Evolutionary conservation across 1,140 invertebrate genomes (phyloP), one percentile per base, ranked within the genome.

Genomic region (Temnothorax longispinosus): DNA sequence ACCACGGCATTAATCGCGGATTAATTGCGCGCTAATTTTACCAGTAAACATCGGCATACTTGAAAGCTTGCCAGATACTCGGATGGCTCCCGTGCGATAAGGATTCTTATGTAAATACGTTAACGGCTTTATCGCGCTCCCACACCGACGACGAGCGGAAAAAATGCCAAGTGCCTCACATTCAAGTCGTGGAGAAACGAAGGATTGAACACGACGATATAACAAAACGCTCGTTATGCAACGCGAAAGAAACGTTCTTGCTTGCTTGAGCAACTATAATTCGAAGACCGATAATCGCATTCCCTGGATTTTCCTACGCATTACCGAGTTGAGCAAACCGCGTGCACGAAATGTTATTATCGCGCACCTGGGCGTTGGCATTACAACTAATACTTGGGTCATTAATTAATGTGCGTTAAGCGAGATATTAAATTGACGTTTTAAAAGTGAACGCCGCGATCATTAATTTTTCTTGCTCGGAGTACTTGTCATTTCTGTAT

Each of bases 51-150:
- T 52, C 78, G 38, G 58, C 86, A 44, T 35, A 65, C 41, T 67
- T 74, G 41, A 75, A 60, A 72, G 56, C 56, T 27, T 41, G 67
- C 41, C 74, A 58, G 75, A 60, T 32, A 90, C 86, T 38, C 1
- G 21, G 56, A 65, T 54, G 56, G 5, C 2, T 41, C n/a, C 13
- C 47, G 86, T 1, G 50, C 67, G 90, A 91, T 91, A 90, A 91
- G 85, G 3, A 86, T 87, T 88, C 89, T 91, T 89, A 85, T 89
- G 90, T 85, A 91, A 91, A 91, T 90, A 75, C 50, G 62, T 74
- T 41, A 80, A 86, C 60, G 52, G 41, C 6, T 77, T 84, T 89
- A 90, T 90, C 88, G 72, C 44, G 41, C 3, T 41, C 41, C 82
- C 69, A 81, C 78, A 76, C 84, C 56, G 52, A 50, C 56, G 52